Evolutionary conservation across 2,113 vertebrate species (phyloP).

Genomic region (Solenodon paradoxus): DNA sequence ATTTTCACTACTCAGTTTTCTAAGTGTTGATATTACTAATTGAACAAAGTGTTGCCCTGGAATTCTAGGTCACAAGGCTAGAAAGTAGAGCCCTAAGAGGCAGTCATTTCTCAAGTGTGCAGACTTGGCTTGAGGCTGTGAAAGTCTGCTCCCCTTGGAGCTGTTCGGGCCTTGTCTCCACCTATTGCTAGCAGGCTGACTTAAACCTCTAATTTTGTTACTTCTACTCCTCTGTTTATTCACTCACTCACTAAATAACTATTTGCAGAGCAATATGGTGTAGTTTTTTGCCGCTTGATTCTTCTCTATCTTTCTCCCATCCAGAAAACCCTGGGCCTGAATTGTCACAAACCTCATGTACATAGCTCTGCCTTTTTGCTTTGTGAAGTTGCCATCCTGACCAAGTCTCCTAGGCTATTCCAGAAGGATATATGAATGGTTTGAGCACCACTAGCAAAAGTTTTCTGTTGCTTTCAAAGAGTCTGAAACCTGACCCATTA

Average conservation of each 20-base stretch:
- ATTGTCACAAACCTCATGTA: not conserved
- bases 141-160: not conserved
- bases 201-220: not conserved
- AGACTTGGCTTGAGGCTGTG: not conserved
- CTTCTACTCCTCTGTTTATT: not conserved
- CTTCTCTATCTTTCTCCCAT: not conserved
- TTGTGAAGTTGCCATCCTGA: not conserved
- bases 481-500: not conserved
- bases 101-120: not conserved
- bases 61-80: not conserved
- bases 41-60: not conserved
- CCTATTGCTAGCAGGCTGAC: not conserved
- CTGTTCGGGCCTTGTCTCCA: not conserved
- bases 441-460: not conserved
- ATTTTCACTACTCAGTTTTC: constrained; percentile 29
- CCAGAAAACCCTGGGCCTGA: not conserved
- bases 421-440: not conserved
- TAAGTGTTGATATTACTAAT: not conserved
- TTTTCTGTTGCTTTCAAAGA: not conserved
- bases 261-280: not conserved
- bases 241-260: not conserved
- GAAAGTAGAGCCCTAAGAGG: not conserved
- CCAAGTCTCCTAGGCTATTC: not conserved
- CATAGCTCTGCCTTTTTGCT: not conserved
- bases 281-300: not conserved